These are phyloP conservation scores for Lycopodina hypogea DNA, from an alignment of 37 sponge, comb jelly and placozoan species.

Conservation along the genomic window DNA sequence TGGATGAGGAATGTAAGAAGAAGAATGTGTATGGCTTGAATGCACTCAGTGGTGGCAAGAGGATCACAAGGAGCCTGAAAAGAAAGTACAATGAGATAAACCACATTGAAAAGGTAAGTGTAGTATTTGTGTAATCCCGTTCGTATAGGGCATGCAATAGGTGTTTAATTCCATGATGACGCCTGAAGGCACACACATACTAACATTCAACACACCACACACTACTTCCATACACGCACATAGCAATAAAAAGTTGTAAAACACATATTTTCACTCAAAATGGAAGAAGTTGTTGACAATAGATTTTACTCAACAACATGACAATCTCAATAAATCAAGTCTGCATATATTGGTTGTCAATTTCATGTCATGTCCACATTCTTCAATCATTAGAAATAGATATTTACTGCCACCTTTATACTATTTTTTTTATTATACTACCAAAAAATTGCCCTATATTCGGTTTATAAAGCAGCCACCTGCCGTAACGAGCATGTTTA, in stretches of 20 bases:
- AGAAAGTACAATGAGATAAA: slow-evolving; percentile 97
- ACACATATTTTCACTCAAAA: background rate
- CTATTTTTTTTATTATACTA: no score
- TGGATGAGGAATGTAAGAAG: slow-evolving; percentile 42
- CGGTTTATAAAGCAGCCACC: no score
- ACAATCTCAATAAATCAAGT: no score
- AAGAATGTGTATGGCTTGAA: slow-evolving; percentile 31
- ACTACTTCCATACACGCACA: no score
- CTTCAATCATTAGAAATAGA: background rate
- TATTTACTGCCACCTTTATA: background rate
- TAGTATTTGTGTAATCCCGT: background rate
- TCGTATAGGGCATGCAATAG: background rate
- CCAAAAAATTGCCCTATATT: no score
- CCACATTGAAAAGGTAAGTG: slow-evolving; percentile 72
- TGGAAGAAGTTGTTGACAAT: background rate
- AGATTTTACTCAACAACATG: background rate
- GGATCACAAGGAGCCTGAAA: slow-evolving; percentile 95
- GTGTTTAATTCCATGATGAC: no score
- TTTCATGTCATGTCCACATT: no score
- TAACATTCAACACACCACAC: no score
- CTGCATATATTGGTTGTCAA: no score
- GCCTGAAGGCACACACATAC: background rate
- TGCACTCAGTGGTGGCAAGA: slow-evolving; percentile 59
- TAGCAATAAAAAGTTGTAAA: no score
- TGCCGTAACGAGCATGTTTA: no score